Base-by-base conservation (phyloP, 2,797 vertebrate genomes). In the Lithobates pipiens region DNA sequence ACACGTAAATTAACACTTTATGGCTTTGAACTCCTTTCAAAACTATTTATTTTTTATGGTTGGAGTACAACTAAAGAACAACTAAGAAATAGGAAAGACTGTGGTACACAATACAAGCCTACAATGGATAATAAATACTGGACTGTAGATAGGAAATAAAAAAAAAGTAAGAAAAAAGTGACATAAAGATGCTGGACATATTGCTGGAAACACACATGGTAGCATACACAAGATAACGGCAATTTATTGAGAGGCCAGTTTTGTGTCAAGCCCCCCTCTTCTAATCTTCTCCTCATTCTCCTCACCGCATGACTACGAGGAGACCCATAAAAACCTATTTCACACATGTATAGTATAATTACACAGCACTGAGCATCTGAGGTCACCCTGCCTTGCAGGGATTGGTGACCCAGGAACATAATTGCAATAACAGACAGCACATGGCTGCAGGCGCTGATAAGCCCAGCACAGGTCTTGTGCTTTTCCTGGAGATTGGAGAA, bases 281-380 rank as follows among this genome's bases (percentile, higher is more conserved):
- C 65, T 29, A 67, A 67, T 67, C 65, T 67, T 29, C 11, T 29
- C 65, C 27, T 67, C 10, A 67, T 67, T 67, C 65, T 67, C 65
- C 25, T 67, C 25, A 5, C 25, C 25, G 13, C 4, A 67, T 67
- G 65, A 29, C n/a, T 67, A 29, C 25, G n/a, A 67, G 0, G 27
- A 67, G 65, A 25, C 65, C 65, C 65, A 67, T 67, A 67, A 67
- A 67, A 67, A 67, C 65, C 65, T 29, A 67, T 67, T 67, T 67
- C 65, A 67, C 65, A 67, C 25, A 67, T 67, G 25, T 67, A 25
- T 29, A 13, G 65, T 29, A 67, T 67, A 67, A 67, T 67, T 67
- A 67, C 65, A 67, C 65, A 67, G 65, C 65, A 29, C 65, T 67
- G 65, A 67, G 65, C 65, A 25, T 67, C 65, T 67, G 65, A 67